These are phyloP conservation scores for Aurelia sp. DNA, from an alignment of 30 jellyfish, hydroid and myxozoan species.

Conservation along the genomic window DNA sequence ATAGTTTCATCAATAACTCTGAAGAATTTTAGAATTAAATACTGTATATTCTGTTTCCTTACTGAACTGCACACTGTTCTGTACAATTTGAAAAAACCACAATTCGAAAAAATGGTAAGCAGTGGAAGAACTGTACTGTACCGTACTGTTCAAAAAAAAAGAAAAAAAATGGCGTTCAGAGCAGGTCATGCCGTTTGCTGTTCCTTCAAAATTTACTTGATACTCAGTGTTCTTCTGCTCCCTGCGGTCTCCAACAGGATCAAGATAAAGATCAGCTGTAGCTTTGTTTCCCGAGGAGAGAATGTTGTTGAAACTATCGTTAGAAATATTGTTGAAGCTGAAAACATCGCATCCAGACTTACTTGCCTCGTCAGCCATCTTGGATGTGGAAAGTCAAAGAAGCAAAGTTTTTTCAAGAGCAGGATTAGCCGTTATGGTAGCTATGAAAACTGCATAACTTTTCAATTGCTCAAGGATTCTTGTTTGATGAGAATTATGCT, in stretches of 20 bases:
- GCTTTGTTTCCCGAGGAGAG: conserved; percentile 26
- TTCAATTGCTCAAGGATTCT: conserved; percentile 1
- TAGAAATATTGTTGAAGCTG: not conserved
- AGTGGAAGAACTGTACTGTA: no score
- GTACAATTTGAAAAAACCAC: no score
- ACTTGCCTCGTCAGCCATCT: conserved; percentile 9
- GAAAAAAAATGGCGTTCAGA: conserved; percentile 4
- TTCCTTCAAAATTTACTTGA: conserved; percentile 21
- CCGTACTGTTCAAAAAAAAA: no score
- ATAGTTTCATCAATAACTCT: no score
- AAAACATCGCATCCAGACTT: not conserved
- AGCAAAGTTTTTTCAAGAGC: conserved; percentile 16
- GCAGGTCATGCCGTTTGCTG: conserved; percentile 35
- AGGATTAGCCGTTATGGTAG: conserved; percentile 22
- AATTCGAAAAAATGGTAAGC: no score
- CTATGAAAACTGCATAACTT: conserved; percentile 3
- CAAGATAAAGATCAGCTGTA: conserved; percentile 13
- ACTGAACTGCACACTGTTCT: no score
- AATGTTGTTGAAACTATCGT: not conserved
- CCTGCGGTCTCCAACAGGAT: conserved; percentile 6
- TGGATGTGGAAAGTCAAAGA: conserved; percentile 4
- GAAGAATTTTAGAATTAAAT: no score
- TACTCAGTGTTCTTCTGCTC: conserved; percentile 19
- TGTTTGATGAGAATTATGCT: no score
- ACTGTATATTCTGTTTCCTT: no score